Evolutionary conservation across 2,888 invertebrate species (phyloP), one percentile per base, ranked within the genome.

Genomic region (Cantharis nigra): DNA sequence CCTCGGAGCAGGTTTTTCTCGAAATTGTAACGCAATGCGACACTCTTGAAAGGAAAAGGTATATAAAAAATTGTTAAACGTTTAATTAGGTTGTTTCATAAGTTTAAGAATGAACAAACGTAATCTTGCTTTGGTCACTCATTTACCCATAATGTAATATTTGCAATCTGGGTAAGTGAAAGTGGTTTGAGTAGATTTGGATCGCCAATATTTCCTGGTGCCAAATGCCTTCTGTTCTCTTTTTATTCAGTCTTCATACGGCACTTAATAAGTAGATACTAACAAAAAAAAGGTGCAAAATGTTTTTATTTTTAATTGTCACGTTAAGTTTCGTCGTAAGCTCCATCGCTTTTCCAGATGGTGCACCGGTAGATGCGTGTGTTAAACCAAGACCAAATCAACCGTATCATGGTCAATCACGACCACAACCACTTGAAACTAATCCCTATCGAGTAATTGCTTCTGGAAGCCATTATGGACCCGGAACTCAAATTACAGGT

Each of bases 361-460:
- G 95, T 1, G 95, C 94, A 1, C 95, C 95, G 0, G 92, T 95
- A 28, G 95, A 95, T 85, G 92, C 94, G 33, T 95, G 95, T 85
- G 95, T 95, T 3, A 95, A 94, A 86, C 91, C 92, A 26, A 90
- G 93, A 65, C 91, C 93, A 1, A 95, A 95, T 88, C 92, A 92
- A 84, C 95, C 95, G 0, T 93, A 95, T 86, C 95, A 95, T 83
- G 94, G 95, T 2, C 92, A 94, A 83, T 92, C 94, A 9, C 89
- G 93, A 78, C 90, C 94, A 0, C 94, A 94, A 85, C 90, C 93
- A 0, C 85, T 90, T 28, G 88, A 91, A 13, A 91, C 91, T 1
- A 91, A 92, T 82, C 95, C 95, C 7, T 95, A 93, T 85, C 91
- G 92, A 82, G 89, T 95, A 18, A 86, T 91, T 0, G 95, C 95